Base-by-base conservation (phyloP, 1,140 invertebrate species). In the Penaeus vannamei region DNA sequence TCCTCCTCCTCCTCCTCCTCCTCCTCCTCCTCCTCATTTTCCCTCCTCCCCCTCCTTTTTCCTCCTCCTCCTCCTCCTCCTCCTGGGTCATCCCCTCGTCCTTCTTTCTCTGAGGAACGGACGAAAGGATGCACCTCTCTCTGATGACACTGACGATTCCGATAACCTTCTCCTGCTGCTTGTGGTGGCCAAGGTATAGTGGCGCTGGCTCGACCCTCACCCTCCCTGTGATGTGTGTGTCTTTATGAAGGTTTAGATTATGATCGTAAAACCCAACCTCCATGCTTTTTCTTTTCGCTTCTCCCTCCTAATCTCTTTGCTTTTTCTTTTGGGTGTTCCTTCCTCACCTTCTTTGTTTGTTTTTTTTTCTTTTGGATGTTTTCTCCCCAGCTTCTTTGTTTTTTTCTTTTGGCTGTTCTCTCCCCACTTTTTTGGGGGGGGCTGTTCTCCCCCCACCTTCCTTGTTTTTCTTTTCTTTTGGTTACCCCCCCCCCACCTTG, bases 311-410 rank as follows among this genome's bases (percentile, higher is more conserved):
- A 5, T 46, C 10, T n/a, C n/a, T n/a, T n/a, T n/a, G n/a, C n/a
- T n/a, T n/a, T n/a, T n/a, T n/a, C n/a, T n/a, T n/a, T n/a, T n/a
- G n/a, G n/a, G n/a, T n/a, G n/a, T n/a, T n/a, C n/a, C n/a, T n/a
- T n/a, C n/a, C n/a, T n/a, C n/a, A n/a, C n/a, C n/a, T n/a, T n/a
- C 5, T 42, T 32, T 42, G n/a, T n/a, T n/a, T n/a, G n/a, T 77
- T 42, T 77, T 42, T 77, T 42, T 77, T 42, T 77, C 46, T 42
- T 77, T 42, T 77, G 32, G 36, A 29, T 77, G 32, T 77, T 32
- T 76, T 42, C 53, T 46, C 53, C 76, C 53, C 76, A 46, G 36
- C 53, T 46, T 79, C 76, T 79, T 46, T 79, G 36, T 79, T 46
- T 46, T 79, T 23, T 79, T 46, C 23, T 23, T 23, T 79, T 22